These are phyloP conservation scores for Poicephalus gulielmi DNA, from an alignment of 2,113 vertebrate genomes.

Conservation along the genomic window DNA sequence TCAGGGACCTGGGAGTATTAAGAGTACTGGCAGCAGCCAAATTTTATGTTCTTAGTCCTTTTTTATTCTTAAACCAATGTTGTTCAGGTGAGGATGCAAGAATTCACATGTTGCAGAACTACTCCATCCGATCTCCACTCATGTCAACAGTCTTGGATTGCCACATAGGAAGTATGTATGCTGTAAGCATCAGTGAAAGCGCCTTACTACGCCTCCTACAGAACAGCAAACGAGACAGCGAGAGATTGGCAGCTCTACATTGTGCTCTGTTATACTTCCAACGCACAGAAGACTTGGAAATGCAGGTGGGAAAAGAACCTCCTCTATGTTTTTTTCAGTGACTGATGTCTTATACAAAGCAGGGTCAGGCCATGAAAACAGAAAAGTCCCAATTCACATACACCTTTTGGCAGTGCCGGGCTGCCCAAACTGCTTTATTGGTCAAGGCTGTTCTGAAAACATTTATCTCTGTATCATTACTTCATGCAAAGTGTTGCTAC, in stretches of 20 bases:
- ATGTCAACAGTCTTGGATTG: conserved; percentile 75
- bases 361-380: background rate
- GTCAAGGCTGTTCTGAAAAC: background rate
- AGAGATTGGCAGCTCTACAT: conserved; percentile 86
- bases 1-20: background rate
- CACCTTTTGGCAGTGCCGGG: background rate
- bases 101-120: conserved; percentile 41
- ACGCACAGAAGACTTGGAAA: conserved; percentile 53
- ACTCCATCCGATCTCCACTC: conserved; percentile 50
- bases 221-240: conserved; percentile 71
- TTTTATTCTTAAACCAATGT: background rate
- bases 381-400: background rate
- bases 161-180: conserved; percentile 73
- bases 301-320: conserved; percentile 61
- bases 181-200: conserved; percentile 60
- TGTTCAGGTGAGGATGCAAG: conserved; percentile 69
- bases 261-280: conserved; percentile 79
- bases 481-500: background rate
- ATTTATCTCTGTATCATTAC: background rate
- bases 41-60: background rate
- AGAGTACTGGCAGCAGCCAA: background rate
- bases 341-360: background rate
- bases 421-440: background rate
- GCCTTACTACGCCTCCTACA: conserved; percentile 78
- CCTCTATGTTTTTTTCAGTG: background rate